Base-by-base conservation (phyloP, 2,888 invertebrate species). In the Stictocephala bisonia region DNA sequence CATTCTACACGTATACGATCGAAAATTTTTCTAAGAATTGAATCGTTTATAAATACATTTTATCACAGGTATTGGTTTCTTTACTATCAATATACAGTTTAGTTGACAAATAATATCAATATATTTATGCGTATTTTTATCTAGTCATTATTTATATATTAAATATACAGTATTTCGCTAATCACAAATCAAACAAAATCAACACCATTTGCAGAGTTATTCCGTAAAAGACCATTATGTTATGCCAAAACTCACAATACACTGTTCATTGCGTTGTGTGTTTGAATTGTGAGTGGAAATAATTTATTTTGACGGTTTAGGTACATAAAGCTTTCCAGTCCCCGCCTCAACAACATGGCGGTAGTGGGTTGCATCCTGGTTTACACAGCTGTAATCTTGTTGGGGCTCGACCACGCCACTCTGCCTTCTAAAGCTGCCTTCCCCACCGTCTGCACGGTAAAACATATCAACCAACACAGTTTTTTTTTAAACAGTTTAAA, bases 241-340 rank as follows among this genome's bases (percentile, higher is more conserved):
- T 50, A n/a, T 50, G 13, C 13, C 9, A 13, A 35, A 35, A 35
- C 13, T 11, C 13, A 35, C 13, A 13, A 35, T 11, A 9, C 9
- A 35, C 9, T 7, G 13, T 35, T 35, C 35, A 35, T 13, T 35
- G 9, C 13, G 13, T 35, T 11, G 13, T 35, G 13, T 7, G 13
- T 7, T 7, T 11, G 13, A 35, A 35, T 11, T 35, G 13, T 35
- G 35, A 11, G 35, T 35, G 13, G 35, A 11, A 11, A 11, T 35
- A 35, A 35, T 7, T 35, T 11, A 35, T 11, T 35, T 35, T 7
- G 35, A 35, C 13, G 20, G 4, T 15, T 75, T 86, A 94, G 95
- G 84, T 94, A 93, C 77, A 95, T 96, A 83, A 96, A 97, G 84
- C 87, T 96, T 76, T 96, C 96, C 22, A 96, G 96, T 80, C 96